Percentiles rank a stretch among this genome's conserved stretches.
phyloP scores from a whole-genome alignment of 2,797 vertebrate genomes.

The Parambassis ranga region DNA sequence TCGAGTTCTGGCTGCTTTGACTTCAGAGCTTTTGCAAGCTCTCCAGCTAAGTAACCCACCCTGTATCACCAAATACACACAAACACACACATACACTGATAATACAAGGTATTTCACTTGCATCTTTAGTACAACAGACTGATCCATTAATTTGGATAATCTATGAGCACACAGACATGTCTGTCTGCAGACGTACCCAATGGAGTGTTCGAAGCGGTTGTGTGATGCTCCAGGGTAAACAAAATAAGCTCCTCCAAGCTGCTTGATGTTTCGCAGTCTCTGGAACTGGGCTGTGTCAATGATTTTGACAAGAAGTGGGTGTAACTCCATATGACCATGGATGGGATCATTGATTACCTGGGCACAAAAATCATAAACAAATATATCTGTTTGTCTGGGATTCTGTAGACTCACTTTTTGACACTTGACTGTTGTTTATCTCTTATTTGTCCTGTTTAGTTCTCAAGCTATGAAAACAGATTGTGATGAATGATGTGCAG shows the following conservation, averaged over 20 bases:
- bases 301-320: constrained; percentile 87
- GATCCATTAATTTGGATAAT: too few relatives aligned
- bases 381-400: too few relatives aligned
- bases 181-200: constrained; percentile 52
- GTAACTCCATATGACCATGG: constrained; percentile 91
- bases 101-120: too few relatives aligned
- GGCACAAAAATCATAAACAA: background rate
- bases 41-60: constrained; percentile 86
- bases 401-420: too few relatives aligned
- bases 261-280: constrained; percentile 78
- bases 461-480: too few relatives aligned
- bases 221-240: constrained; percentile 74
- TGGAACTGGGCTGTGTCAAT: constrained; percentile 90
- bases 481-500: too few relatives aligned
- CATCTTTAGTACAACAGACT: too few relatives aligned
- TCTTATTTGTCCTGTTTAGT: too few relatives aligned
- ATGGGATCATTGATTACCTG: constrained; percentile 96
- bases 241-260: constrained; percentile 69
- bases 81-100: background rate
- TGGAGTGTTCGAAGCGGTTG: constrained; percentile 74
- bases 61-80: constrained; percentile 34
- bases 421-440: too few relatives aligned
- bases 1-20: constrained; percentile 81
- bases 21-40: constrained; percentile 74
- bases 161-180: too few relatives aligned